These are phyloP conservation scores for Anthoscopus minutus DNA, from an alignment of 2,113 vertebrate species.

Conservation along the genomic window DNA sequence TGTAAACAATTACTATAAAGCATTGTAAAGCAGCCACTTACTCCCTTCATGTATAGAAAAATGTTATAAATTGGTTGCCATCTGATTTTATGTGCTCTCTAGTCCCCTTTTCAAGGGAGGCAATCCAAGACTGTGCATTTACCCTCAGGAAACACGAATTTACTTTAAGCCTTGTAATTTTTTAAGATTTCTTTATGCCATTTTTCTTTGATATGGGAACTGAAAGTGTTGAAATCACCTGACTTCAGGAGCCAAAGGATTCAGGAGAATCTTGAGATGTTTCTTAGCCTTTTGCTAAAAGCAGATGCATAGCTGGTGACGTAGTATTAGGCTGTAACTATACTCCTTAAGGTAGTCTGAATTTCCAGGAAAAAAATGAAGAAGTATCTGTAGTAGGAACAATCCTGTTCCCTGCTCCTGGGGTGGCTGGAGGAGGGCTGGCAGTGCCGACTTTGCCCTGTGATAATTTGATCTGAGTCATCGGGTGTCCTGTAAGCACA, in stretches of 20 bases:
- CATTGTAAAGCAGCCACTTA: neutral
- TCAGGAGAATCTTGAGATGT: neutral
- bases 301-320: accelerated
- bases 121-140: neutral
- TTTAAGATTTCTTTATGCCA: neutral
- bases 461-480: neutral
- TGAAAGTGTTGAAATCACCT: neutral
- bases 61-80: neutral
- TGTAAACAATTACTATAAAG: neutral
- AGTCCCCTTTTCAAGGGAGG: neutral
- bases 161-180: neutral
- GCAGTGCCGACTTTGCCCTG: neutral
- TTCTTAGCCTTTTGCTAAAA: neutral
- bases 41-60: neutral
- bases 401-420: neutral
- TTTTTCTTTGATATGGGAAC: neutral
- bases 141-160: neutral
- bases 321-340: neutral
- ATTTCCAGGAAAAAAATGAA: neutral
- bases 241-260: neutral
- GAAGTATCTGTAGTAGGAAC: neutral
- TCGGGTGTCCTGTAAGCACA: accelerated
- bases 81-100: neutral
- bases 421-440: neutral
- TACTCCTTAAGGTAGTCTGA: neutral